phyloP scores from a whole-genome alignment of 2,888 invertebrate species.

The Laothoe populi region DNA sequence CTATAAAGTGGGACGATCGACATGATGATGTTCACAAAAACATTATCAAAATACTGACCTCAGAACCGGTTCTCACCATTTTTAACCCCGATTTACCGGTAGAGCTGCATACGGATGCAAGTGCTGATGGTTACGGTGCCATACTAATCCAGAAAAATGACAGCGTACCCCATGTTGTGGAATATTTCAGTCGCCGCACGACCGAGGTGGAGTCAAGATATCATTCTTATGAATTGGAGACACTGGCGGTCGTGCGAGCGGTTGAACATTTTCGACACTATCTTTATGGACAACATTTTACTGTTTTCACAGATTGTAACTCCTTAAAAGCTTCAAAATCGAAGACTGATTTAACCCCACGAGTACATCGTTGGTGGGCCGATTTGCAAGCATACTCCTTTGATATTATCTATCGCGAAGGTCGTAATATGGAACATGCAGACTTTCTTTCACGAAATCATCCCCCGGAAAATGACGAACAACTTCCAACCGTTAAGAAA shows the following conservation, averaged over 20 bases:
- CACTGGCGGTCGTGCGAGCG: conserved; percentile 40
- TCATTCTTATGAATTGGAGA: conserved; percentile 45
- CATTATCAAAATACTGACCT: conserved; percentile 33
- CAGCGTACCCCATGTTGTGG: conserved; percentile 36
- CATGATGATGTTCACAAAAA: conserved; percentile 33
- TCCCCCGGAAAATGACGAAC: background rate
- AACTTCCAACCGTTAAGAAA: background rate
- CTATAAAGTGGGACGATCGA: conserved; percentile 35
- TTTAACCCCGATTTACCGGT: conserved; percentile 36
- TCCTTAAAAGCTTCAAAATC: conserved; percentile 38
- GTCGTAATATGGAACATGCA: conserved; percentile 40
- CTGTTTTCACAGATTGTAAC: conserved; percentile 40
- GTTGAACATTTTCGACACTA: conserved; percentile 40
- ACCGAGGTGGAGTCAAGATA: conserved; percentile 40
- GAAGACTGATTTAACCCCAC: conserved; percentile 37
- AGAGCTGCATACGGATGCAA: conserved; percentile 42
- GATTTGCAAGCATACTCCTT: conserved; percentile 40
- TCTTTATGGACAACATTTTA: conserved; percentile 35
- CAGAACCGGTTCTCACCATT: conserved; percentile 39
- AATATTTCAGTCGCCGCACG: conserved; percentile 42
- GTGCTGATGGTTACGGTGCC: conserved; percentile 40
- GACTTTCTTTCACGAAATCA: no score
- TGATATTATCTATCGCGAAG: conserved; percentile 39
- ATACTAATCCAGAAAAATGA: conserved; percentile 39
- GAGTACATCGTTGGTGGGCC: conserved; percentile 41